These are phyloP conservation scores for Microctonus aethiopoides DNA, from an alignment of 2,888 invertebrate species.

Conservation along the genomic window DNA sequence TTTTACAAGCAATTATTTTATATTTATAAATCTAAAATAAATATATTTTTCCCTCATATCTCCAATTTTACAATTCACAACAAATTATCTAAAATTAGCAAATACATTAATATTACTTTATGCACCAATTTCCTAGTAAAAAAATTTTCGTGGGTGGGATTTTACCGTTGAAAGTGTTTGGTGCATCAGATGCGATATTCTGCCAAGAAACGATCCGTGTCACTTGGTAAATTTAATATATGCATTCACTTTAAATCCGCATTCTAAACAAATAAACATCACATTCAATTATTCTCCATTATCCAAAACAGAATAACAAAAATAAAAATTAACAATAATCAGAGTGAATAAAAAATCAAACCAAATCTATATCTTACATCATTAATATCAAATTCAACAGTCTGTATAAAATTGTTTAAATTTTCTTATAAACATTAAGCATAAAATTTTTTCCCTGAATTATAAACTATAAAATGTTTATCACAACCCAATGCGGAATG, in stretches of 20 bases:
- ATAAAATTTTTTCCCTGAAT: not conserved
- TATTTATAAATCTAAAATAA: not conserved
- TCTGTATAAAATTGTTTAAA: not conserved
- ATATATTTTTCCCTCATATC: not conserved
- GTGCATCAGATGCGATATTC: not conserved
- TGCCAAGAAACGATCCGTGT: constrained; percentile 19
- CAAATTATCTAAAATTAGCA: not conserved
- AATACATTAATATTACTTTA: not conserved
- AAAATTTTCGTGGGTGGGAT: constrained; percentile 15
- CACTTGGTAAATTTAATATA: constrained; percentile 6
- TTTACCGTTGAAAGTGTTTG: not conserved
- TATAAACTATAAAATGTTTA: not conserved
- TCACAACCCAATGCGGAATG: not conserved
- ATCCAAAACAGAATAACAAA: not conserved
- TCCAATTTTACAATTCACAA: not conserved
- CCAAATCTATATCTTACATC: too few species aligned
- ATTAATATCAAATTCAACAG: not conserved
- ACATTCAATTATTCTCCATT: not conserved
- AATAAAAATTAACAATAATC: not conserved
- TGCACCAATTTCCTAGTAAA: not conserved
- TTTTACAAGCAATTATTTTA: too few species aligned
- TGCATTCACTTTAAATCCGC: not conserved
- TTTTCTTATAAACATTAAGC: not conserved
- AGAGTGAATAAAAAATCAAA: too few species aligned
- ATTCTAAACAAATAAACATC: not conserved